Evolutionary conservation across 2,888 invertebrate species (phyloP), one percentile per base, ranked within the genome.

Genomic region (Epirrhoe alternata): DNA sequence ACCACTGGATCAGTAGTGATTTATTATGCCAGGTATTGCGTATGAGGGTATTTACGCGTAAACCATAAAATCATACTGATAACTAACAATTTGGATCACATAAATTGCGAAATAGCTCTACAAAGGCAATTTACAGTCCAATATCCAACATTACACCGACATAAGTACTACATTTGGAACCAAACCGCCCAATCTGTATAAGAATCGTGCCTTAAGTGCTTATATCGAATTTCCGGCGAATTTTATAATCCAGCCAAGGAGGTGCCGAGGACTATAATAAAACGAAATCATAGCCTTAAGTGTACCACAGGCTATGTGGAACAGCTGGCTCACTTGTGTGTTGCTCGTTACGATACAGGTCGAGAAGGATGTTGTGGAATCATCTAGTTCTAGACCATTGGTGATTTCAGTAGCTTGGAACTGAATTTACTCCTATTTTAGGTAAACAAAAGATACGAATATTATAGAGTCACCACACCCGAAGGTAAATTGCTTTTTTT

Each of bases 201-300:
- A 61, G 59, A 64, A 74, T 74, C 71, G 66, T 54, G 30, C 60
- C 68, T 69, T 64, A 70, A 66, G 53, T 59, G 61, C 72, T 64
- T 63, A 66, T 68, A 71, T 70, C 68, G 72, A 74, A 74, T 74
- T 72, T 74, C 74, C 74, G 74, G 70, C 45, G 50, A 55, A 67
- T 69, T 74, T 72, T 73, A 71, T 72, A 73, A 76, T 53, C 64
- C 49, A 56, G 61, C 64, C 67, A 73, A 75, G 70, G 58, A 64
- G 66, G 68, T 66, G 70, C 58, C 61, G 74, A 77, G 60, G 61
- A 74, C 79, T 69, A 69, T 77, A 76, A 79, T 81, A 75, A 74
- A 75, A 64, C 64, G 49, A 71, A 74, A 74, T 69, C 70, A 72
- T 71, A 69, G 58, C 64, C 66, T 64, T 38, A 52, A 42, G 57